phyloP scores from a whole-genome alignment of 1,140 invertebrate species.

The Brachionus asplanchnoidis region DNA sequence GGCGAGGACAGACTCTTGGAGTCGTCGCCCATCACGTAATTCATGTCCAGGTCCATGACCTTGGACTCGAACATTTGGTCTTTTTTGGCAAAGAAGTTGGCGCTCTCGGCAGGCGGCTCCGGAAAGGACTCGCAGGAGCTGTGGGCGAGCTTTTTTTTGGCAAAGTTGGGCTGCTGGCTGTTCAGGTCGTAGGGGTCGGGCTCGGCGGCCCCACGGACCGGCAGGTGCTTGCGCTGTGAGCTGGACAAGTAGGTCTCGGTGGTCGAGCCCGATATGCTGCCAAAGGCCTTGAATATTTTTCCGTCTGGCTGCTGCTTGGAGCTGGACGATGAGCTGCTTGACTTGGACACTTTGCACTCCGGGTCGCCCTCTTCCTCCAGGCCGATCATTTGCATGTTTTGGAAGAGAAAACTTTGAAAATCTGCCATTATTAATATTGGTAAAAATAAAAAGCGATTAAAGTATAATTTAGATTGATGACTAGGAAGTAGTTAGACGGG shows the following conservation, averaged over 20 bases:
- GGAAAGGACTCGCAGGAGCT: background rate
- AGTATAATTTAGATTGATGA: background rate
- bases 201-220: background rate
- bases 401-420: constrained; percentile 41
- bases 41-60: constrained; percentile 4
- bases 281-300: background rate
- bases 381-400: constrained; percentile 40
- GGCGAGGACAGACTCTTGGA: background rate
- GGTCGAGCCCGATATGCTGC: constrained; percentile 27
- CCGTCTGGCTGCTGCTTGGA: background rate
- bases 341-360: background rate
- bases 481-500: background rate
- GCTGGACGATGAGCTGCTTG: background rate
- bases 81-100: background rate
- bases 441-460: constrained; percentile 6
- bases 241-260: constrained; percentile 18
- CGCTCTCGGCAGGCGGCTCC: background rate
- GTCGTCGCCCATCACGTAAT: background rate
- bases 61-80: constrained; percentile 28
- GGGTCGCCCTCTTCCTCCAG: constrained; percentile 16
- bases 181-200: constrained; percentile 3
- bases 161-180: background rate
- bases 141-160: background rate
- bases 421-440: constrained; percentile 17
- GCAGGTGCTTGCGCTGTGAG: background rate